These are phyloP conservation scores for Melanocharis versteri DNA, from an alignment of 2,113 vertebrate genomes.

Conservation along the genomic window DNA sequence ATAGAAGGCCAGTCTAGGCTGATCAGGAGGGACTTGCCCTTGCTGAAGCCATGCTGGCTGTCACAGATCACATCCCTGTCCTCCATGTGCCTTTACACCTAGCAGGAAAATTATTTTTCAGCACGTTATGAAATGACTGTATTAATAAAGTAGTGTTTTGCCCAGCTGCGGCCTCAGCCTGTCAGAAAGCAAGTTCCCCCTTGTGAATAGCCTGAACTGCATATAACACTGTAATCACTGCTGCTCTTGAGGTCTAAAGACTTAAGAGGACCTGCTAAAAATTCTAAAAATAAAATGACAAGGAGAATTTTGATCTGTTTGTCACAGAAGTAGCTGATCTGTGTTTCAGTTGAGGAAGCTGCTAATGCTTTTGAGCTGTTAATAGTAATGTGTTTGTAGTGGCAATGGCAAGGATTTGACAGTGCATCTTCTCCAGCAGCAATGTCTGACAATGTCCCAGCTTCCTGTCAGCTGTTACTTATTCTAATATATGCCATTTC, in stretches of 20 bases:
- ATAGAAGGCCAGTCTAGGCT: neutral
- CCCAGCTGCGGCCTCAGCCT: neutral
- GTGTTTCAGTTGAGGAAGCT: neutral
- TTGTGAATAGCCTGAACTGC: neutral
- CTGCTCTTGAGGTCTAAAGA: neutral
- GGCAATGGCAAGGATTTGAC: neutral
- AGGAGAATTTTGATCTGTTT: neutral
- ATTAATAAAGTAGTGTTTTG: neutral
- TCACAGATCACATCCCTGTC: neutral
- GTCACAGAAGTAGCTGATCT: neutral
- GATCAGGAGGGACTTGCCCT: neutral
- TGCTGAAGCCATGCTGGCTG: neutral
- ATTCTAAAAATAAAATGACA: neutral
- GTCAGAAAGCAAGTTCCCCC: neutral
- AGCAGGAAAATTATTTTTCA: neutral
- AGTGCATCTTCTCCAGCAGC: neutral
- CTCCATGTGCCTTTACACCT: neutral
- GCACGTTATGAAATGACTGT: neutral
- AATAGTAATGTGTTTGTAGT: neutral
- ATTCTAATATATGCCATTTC: neutral
- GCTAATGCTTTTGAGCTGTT: neutral
- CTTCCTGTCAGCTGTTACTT: neutral
- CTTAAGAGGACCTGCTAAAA: neutral
- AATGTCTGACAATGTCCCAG: rapidly evolving
- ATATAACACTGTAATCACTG: neutral